Evolutionary conservation across 2,797 vertebrate genomes (phyloP).

Genomic region (Tragopan temminckii): DNA sequence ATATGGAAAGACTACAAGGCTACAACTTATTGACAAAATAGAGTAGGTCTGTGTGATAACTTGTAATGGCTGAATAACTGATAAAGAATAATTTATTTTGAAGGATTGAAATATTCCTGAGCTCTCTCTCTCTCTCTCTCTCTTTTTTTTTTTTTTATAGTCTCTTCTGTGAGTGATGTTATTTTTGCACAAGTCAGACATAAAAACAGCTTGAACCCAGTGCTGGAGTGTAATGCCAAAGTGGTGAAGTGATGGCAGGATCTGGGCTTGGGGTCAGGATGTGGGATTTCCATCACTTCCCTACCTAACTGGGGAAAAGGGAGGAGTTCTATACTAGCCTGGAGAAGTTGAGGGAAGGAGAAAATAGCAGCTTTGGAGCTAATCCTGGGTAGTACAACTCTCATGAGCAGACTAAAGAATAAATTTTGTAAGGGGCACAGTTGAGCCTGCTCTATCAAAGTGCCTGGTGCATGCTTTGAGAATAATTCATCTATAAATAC

Average conservation of each 20-base stretch:
- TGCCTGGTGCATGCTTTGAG: neutral
- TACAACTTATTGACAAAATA: accelerated
- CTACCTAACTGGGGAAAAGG: neutral
- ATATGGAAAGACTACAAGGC: neutral
- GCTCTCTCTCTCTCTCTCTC: neutral
- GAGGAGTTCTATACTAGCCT: neutral
- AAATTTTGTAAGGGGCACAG: neutral
- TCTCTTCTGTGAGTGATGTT: neutral
- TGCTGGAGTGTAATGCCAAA: neutral
- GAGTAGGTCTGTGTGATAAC: neutral
- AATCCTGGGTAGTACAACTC: accelerated
- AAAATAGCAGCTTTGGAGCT: neutral
- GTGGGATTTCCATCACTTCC: neutral
- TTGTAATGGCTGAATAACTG: neutral
- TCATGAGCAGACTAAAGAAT: neutral
- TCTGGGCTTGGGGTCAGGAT: neutral
- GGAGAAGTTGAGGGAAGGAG: neutral
- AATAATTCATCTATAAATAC: neutral
- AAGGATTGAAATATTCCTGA: neutral
- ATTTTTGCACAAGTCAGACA: neutral
- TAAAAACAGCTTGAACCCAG: neutral
- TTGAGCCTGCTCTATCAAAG: neutral
- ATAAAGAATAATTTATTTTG: neutral
- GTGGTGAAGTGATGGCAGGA: neutral
- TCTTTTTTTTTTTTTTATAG: neutral